Evolutionary conservation across 2,797 vertebrate species (phyloP).

Genomic region (Nannoperca australis): DNA sequence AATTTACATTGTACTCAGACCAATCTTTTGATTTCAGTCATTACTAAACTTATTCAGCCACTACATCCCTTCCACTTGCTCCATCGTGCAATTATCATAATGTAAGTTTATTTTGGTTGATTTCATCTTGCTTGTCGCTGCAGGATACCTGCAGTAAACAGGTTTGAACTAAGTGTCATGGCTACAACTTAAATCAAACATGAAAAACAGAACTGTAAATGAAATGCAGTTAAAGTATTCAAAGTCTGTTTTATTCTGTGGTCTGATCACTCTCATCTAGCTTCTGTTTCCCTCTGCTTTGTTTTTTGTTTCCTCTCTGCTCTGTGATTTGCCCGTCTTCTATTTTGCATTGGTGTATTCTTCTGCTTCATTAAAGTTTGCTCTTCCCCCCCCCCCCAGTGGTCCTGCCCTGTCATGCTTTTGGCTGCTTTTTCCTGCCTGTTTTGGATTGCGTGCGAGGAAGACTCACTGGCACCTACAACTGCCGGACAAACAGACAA

Average conservation of each 20-base stretch:
- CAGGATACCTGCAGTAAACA: not conserved
- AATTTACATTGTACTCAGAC: not conserved
- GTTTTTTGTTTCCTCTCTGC: not conserved
- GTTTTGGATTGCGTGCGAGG: constrained; percentile 67
- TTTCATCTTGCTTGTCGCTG: not conserved
- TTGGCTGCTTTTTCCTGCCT: constrained; percentile 30
- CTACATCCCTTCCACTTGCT: not conserved
- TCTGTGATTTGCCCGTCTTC: not conserved
- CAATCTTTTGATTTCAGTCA: not conserved
- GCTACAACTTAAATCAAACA: not conserved
- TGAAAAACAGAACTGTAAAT: not conserved
- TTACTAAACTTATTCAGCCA: not conserved
- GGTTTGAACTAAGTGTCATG: not conserved
- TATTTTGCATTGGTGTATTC: constrained; percentile 12
- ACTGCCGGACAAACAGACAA: constrained; percentile 70
- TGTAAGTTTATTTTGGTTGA: not conserved
- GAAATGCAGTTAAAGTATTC: not conserved
- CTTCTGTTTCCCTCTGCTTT: not conserved
- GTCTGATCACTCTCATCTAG: not conserved
- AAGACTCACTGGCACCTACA: constrained; percentile 71
- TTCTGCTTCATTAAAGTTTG: constrained; percentile 42
- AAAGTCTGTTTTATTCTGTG: not conserved
- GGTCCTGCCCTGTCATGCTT: constrained; percentile 29
- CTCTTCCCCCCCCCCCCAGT: not conserved
- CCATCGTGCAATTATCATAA: not conserved